Evolutionary conservation across 2,888 invertebrate species (phyloP), one percentile per base, ranked within the genome.

Genomic region (Apeira syringaria): DNA sequence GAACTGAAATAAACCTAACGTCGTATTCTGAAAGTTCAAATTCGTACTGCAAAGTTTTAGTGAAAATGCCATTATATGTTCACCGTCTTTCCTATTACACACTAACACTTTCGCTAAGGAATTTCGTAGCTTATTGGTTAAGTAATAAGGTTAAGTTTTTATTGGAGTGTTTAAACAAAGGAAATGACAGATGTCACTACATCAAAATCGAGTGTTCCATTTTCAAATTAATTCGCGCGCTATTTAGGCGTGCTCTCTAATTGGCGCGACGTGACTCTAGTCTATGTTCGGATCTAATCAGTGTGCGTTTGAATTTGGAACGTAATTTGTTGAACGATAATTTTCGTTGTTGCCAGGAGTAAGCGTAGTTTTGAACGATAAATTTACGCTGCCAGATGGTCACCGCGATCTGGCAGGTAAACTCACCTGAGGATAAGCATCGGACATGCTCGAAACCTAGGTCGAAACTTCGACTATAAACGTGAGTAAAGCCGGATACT

Each of bases 191-290:
- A 69, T 73, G 74, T 79, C 84, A 85, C 84, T 88, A 85, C 80
- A 84, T 89, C 88, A 89, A 85, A 83, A 81, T 87, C 80, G 84
- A 88, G 87, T 80, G 85, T 81, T 84, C 85, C 75, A 80, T 86
- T 87, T 88, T 86, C 80, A 77, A 87, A 86, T 87, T 85, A 86
- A 86, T 85, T 83, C 77, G 48, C 51, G 43, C 35, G 47, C 43
- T 44, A 45, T 47, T 51, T 46, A 32, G 30, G 28, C 26, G 32
- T 72, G 80, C 81, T 82, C 84, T 83, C 85, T 89, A 88, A 89
- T 89, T 89, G 88, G 86, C 71, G 86, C 72, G 74, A 85, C 88
- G 87, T 86, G 85, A 84, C 83, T 82, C 83, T 82, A 71, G 69
- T 58, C 68, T 73, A 59, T 69, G 78, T 46, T 49, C 44, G 31